Evolutionary conservation across 2,113 vertebrate species (phyloP).

Genomic region (Edolisoma coerulescens): DNA sequence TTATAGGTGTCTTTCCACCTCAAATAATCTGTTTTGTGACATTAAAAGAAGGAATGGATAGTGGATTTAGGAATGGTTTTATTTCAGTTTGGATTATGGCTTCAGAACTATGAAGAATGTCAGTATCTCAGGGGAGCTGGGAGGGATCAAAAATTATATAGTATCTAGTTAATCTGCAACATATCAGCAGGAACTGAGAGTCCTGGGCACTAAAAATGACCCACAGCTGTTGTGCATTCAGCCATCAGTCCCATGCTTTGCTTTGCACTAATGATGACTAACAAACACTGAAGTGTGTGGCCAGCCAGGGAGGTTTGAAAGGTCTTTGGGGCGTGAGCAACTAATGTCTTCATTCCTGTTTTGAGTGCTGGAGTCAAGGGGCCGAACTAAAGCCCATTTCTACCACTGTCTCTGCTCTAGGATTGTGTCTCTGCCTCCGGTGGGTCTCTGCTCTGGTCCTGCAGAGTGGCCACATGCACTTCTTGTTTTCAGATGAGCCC

Average conservation of each 20-base stretch:
- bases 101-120: not conserved
- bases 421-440: not conserved
- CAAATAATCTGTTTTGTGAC: not conserved
- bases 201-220: not conserved
- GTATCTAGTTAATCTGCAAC: not conserved
- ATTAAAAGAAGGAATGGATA: not conserved
- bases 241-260: not conserved
- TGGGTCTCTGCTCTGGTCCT: not conserved
- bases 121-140: not conserved
- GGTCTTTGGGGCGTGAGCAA: not conserved
- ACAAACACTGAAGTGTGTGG: not conserved
- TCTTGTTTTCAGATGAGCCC: not conserved
- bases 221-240: not conserved
- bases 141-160: not conserved
- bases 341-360: not conserved
- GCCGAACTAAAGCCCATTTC: not conserved
- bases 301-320: not conserved
- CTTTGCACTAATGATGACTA: not conserved
- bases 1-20: not conserved
- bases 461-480: not conserved
- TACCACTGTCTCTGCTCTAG: not conserved
- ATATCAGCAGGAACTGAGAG: not conserved
- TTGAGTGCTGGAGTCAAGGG: not conserved
- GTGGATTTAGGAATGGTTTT: not conserved
- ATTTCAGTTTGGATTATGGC: not conserved